Evolutionary conservation across 2,113 vertebrate genomes (phyloP).

Genomic region (Petrocephalus microphthalmus): DNA sequence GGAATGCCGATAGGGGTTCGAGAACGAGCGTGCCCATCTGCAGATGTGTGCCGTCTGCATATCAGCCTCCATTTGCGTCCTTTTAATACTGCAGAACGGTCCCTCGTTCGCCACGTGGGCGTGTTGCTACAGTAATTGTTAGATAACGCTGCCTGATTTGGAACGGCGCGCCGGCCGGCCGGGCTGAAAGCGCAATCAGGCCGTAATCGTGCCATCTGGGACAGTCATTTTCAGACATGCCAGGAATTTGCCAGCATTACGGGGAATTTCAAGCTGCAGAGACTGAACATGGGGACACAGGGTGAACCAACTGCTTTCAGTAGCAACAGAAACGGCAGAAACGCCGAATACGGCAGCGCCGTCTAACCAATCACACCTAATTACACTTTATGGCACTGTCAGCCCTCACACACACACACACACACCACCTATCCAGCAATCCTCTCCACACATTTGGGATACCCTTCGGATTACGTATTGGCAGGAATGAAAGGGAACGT

Average conservation of each 20-base stretch:
- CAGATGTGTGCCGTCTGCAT: background rate
- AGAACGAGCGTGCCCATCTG: background rate
- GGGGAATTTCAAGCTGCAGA: background rate
- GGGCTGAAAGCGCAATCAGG: background rate
- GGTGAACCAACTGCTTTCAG: background rate
- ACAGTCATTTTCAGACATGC: background rate
- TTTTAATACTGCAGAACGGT: background rate
- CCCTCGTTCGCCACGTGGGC: background rate
- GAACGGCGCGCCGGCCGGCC: background rate
- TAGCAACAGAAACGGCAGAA: background rate
- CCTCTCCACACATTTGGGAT: background rate
- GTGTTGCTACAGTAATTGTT: conserved; percentile 7
- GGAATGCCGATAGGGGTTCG: too few species aligned
- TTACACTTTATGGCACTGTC: background rate
- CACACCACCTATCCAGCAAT: background rate
- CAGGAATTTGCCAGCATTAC: background rate
- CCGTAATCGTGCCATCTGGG: conserved; percentile 13
- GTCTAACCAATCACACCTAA: background rate
- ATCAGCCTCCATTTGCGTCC: too few species aligned
- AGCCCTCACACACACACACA: background rate
- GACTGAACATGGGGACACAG: background rate
- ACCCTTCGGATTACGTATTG: background rate
- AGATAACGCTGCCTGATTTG: conserved; percentile 5
- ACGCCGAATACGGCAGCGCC: background rate
- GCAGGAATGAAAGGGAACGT: background rate